Base-by-base conservation (phyloP, 2,888 invertebrate species). In the Orthosia cruda region DNA sequence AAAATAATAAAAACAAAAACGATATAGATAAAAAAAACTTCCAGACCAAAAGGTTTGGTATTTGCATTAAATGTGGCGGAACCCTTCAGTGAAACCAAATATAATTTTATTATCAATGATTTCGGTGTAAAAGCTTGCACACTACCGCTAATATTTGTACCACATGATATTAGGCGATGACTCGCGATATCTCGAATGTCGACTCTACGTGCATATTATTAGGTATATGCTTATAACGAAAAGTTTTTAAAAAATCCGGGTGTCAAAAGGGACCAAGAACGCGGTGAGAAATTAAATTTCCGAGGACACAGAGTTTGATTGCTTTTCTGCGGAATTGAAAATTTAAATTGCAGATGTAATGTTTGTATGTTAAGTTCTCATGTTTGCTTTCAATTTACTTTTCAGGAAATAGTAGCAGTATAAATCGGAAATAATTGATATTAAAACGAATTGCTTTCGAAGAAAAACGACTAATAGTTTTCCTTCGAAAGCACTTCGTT, bases 221-320 rank as follows among this genome's bases (percentile, higher is more conserved):
- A 54, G 12, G n/a, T 70, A 67, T 32, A 72, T 18, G 54, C 40
- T 26, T 66, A 71, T 58, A 55, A 64, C 7, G 58, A 64, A 80
- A 80, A 75, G 65, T 80, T 80, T n/a, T 58, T 47, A 26, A 80
- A 80, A 80, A 80, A 80, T 13, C 49, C 15, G 57, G 67, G 73
- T 40, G 49, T 12, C 76, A 71, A 70, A 80, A 71, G 80, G 76
- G 71, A 74, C 58, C 59, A 47, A 40, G 64, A 49, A 65, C 64
- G 64, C 72, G 52, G 63, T 61, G 47, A 64, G 71, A 68, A 80
- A 80, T 80, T 77, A 71, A 77, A 77, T 80, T 77, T 80, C 71
- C 77, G 80, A 80, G 80, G 76, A 71, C 63, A 63, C 65, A 52
- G 73, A 81, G 77, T 77, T 73, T 77, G 72, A 77, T 81, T 81